Evolutionary conservation across 1,140 invertebrate genomes (phyloP), one percentile per base, ranked within the genome.

Genomic region (Drosophila truncata): DNA sequence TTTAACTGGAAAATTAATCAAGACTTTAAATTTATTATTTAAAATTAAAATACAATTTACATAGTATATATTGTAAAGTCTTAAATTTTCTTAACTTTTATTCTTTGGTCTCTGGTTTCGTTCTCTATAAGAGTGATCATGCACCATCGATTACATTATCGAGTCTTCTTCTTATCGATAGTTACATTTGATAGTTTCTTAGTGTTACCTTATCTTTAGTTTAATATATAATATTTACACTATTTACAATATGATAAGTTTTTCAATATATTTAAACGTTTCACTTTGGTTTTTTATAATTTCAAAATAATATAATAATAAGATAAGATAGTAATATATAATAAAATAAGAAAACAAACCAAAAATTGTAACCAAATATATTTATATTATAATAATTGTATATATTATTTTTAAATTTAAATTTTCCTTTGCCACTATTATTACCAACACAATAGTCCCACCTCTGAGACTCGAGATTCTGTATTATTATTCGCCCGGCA

Each of bases 401-500:
- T 33, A 33, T 33, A 1, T 10, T 33, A 33, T 33, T 11, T 33
- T 33, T 33, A 3, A 7, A 16, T 47, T 31, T 4, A 33, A 33
- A 33, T 5, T 9, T 9, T 13, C 14, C 14, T n/a, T 5, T 5
- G 14, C 0, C 4, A 14, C 52, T 37, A 37, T 2, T 25, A 6
- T 23, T 5, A 14, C 23, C 13, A 14, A 14, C 33, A 4, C 20
- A 6, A 3, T 37, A n/a, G 29, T 33, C 14, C 14, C 14, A 23
- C 20, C 31, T 35, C 31, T 11, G 5, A 18, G 18, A 11, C 23
- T 3, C 29, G 27, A 14, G 52, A 55, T 55, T 55, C 52, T 55
- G 33, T 55, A 55, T 37, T 35, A 54, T 54, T 37, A 37, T 37
- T 37, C 52, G 31, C 10, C 52, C 18, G 52, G 33, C 20, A 47